Evolutionary conservation across 2,797 vertebrate genomes (phyloP), one percentile per base, ranked within the genome.

Genomic region (Syndactyla subalaris): DNA sequence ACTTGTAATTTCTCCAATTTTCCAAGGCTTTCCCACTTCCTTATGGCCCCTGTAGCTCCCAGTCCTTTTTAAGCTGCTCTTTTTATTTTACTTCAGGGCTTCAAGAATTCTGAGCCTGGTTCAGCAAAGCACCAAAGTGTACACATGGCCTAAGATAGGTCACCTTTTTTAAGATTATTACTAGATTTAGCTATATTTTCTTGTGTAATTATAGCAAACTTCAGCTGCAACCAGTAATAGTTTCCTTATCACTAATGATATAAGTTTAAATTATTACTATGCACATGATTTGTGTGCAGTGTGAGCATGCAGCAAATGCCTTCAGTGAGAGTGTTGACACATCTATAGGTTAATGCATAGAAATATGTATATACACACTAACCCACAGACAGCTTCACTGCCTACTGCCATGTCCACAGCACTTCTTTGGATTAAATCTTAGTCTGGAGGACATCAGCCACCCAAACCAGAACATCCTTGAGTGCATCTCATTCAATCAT

Each of bases 1-100:
- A n/a, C 20, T 66, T 73, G 10, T 29, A 22, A 10, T 73, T 72
- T 34, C 62, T 72, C 45, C 11, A 43, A 24, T 85, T 76, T 85
- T 80, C 34, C 12, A 66, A 39, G 54, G 73, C 23, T 14, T 72
- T 9, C 26, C n/a, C 24, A 21, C 14, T 73, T 68, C 55, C 30
- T 66, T 62, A 54, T 6, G n/a, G 36, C 12, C 14, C 5, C 2
- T 0, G 0, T 13, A 70, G 24, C 29, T 54, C 39, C 12, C 26
- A 30, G 41, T 8, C 3, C 2, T 11, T 51, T 89, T 73, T 32
- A 74, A 29, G 57, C 29, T 43, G n/a, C 52, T 71, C 7, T 49
- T 88, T 70, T 38, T 34, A 38, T 58, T 87, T 75, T 61, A 38
- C 17, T 62, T 85, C 22, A n/a, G 39, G 34, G 20, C 2, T 66